Evolutionary conservation across 2,113 vertebrate species (phyloP), one percentile per base, ranked within the genome.

Genomic region (Saimiri boliviensis): DNA sequence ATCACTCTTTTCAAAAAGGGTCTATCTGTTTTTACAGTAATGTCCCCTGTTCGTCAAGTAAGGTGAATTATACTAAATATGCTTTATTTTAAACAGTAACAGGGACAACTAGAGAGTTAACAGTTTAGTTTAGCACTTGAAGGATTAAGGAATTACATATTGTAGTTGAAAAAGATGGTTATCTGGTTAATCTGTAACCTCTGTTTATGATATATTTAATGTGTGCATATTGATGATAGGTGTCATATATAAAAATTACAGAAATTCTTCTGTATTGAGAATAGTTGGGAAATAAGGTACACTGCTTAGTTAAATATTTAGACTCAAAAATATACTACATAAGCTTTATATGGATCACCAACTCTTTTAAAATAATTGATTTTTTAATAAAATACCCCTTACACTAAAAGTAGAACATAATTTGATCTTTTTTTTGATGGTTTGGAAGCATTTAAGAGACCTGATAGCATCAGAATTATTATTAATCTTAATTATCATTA

Each of bases 371-470:
- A 96, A 85, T 86, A 92, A 96, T 95, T 82, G 76, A 68, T 54
- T 96, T 96, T 97, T 94, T 13, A 30, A 91, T 93, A 91, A 92
- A 92, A 91, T 91, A 47, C 3, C 52, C 19, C 42, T 94, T 95
- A 32, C 21, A 63, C 32, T 91, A 56, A 94, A 89, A 90, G 40
- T 70, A 83, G 74, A 92, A 92, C 54, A 77, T 91, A 89, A 87
- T 89, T 93, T 86, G 40, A 86, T 95, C 27, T 88, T 89, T 91
- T 91, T 66, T 94, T 94, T 97, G 74, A 76, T 97, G 89, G 92
- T 71, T 94, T 47, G 89, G 74, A 96, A 93, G 60, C 82, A 91
- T 92, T 92, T 85, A 91, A 93, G 63, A 52, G 16, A 66, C 23
- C 49, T 93, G 60, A 74, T 80, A 71, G 42, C 49, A 45, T 93